phyloP scores from a whole-genome alignment of 2,113 vertebrate species.

The Montifringilla adamsi region DNA sequence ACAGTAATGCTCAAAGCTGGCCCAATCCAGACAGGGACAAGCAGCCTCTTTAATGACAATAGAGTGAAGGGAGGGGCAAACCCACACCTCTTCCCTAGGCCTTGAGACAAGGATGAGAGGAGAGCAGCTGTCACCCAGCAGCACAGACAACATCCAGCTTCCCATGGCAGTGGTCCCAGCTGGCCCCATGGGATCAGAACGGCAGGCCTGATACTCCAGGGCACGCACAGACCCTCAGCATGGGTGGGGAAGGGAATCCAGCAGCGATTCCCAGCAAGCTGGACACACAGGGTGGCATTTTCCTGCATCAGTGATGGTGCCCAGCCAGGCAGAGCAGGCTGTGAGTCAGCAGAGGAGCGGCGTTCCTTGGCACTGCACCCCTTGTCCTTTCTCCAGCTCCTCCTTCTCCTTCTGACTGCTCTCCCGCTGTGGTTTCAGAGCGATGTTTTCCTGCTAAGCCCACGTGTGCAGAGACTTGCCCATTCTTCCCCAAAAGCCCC shows the following conservation, averaged over 20 bases:
- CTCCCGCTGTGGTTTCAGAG: neutral
- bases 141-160: neutral
- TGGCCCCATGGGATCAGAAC: neutral
- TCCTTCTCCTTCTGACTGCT: neutral
- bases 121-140: neutral
- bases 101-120: neutral
- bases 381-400: neutral
- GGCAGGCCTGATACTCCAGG: neutral
- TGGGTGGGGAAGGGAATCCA: fast-evolving
- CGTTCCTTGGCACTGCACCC: neutral
- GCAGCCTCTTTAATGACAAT: neutral
- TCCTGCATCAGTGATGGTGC: neutral
- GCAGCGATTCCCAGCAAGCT: neutral
- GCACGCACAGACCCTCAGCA: fast-evolving
- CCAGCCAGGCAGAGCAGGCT: neutral
- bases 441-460: neutral
- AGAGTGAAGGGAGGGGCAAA: neutral
- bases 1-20: neutral
- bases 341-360: neutral
- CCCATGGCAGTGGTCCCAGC: fast-evolving
- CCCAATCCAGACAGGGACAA: fast-evolving
- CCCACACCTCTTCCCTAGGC: neutral
- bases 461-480: slow-evolving; percentile 43
- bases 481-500: slow-evolving; percentile 38
- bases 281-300: neutral